Evolutionary conservation across 2,797 vertebrate genomes (phyloP).

Genomic region (Esox masquinongy): DNA sequence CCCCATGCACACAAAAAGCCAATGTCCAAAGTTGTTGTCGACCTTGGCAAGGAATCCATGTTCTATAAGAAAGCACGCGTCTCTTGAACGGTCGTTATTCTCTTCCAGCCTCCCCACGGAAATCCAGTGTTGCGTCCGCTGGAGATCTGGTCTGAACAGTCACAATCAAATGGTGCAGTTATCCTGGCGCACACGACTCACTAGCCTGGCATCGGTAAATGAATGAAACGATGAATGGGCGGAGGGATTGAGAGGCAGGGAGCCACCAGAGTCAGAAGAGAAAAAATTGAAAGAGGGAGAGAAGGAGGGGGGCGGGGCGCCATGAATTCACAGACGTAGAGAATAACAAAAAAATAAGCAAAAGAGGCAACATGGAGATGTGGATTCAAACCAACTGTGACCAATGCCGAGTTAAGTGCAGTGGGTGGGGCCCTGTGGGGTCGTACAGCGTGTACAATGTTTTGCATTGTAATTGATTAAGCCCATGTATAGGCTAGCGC

Average conservation of each 20-base stretch:
- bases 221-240: slow-evolving; percentile 17
- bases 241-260: not conserved
- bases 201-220: slow-evolving; percentile 36
- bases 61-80: not conserved
- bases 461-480: too few species aligned
- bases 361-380: not conserved
- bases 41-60: slow-evolving; percentile 1
- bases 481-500: too few species aligned
- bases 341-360: not conserved
- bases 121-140: too few species aligned
- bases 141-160: too few species aligned
- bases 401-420: not conserved
- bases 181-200: not conserved
- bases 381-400: not conserved
- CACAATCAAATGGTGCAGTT: too few species aligned
- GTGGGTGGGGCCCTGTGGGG: not conserved
- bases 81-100: not conserved
- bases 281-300: not conserved
- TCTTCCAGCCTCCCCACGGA: not conserved
- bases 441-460: too few species aligned
- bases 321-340: not conserved
- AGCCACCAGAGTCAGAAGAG: not conserved
- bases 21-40: not conserved
- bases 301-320: not conserved
- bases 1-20: not conserved